Conservation (phyloP, 2,888 invertebrate genomes). For the Silvanus unidentatus region DNA sequence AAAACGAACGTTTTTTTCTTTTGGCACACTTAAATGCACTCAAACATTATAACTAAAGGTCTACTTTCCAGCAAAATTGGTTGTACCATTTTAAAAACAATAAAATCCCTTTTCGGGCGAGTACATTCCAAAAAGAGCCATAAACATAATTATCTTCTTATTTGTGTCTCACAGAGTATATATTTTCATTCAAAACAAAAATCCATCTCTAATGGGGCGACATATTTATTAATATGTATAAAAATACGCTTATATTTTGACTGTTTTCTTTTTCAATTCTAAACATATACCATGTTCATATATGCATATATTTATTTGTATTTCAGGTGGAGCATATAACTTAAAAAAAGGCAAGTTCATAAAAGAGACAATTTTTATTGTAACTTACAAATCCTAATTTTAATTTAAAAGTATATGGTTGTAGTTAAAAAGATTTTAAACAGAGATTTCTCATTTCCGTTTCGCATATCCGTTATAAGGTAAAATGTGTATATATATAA, state of each 20-base stretch:
- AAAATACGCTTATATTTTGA: too few species aligned
- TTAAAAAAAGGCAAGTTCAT: slow-evolving; percentile 18
- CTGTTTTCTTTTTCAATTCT: too few species aligned
- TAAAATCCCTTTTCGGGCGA: too few species aligned
- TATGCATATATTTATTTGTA: not conserved
- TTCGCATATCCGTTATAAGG: slow-evolving; percentile 16
- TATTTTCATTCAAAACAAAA: too few species aligned
- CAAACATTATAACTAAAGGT: too few species aligned
- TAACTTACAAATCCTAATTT: slow-evolving; percentile 9
- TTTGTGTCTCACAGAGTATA: not conserved
- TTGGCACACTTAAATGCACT: slow-evolving; percentile 33
- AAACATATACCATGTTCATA: too few species aligned
- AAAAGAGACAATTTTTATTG: slow-evolving; percentile 10
- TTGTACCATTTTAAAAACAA: too few species aligned
- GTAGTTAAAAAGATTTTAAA: slow-evolving; percentile 20
- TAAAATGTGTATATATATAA: too few species aligned
- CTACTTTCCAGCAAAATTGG: slow-evolving; percentile 1
- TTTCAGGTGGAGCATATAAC: slow-evolving; percentile 9
- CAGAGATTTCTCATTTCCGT: slow-evolving; percentile 26
- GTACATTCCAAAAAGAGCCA: too few species aligned
- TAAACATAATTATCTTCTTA: not conserved
- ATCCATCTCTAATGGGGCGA: too few species aligned
- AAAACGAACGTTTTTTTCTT: slow-evolving; percentile 5
- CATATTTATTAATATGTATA: too few species aligned
- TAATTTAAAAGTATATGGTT: too few species aligned